Conservation (phyloP, 2,113 vertebrate species). For the Prunella fulvescens region DNA sequence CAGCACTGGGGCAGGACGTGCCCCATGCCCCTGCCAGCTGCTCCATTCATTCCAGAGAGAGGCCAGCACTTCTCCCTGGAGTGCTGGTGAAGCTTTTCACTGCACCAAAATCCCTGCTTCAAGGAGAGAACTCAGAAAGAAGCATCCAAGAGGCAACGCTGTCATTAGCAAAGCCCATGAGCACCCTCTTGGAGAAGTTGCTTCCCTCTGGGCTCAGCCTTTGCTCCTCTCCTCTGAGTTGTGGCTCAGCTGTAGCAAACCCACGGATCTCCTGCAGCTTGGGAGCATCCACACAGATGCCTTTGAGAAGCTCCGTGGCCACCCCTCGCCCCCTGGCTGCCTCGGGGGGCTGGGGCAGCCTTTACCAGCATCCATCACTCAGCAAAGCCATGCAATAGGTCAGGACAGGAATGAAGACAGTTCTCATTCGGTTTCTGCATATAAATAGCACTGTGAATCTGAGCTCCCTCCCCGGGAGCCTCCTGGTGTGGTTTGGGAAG, state of each 20-base stretch:
- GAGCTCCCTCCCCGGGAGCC: background rate
- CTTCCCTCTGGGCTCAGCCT: background rate
- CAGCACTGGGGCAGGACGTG: background rate
- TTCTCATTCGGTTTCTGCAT: background rate
- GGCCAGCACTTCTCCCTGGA: background rate
- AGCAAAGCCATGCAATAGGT: constrained; percentile 21
- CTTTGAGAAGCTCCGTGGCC: background rate
- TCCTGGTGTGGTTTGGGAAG: background rate
- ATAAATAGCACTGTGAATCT: constrained; percentile 45
- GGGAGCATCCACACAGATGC: background rate
- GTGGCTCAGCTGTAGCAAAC: background rate
- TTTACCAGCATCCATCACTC: background rate
- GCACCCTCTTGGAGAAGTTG: background rate
- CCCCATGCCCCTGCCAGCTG: background rate
- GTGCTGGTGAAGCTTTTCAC: background rate
- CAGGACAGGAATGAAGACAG: background rate
- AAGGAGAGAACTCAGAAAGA: background rate
- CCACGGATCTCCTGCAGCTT: background rate
- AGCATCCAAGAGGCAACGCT: background rate
- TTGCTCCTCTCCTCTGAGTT: background rate
- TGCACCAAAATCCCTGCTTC: background rate
- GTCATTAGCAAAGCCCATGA: background rate
- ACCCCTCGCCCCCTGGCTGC: background rate
- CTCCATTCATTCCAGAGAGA: background rate
- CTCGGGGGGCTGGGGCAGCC: background rate